phyloP scores from a whole-genome alignment of 2,113 vertebrate species.

The Lamprologus ornatipinnis region DNA sequence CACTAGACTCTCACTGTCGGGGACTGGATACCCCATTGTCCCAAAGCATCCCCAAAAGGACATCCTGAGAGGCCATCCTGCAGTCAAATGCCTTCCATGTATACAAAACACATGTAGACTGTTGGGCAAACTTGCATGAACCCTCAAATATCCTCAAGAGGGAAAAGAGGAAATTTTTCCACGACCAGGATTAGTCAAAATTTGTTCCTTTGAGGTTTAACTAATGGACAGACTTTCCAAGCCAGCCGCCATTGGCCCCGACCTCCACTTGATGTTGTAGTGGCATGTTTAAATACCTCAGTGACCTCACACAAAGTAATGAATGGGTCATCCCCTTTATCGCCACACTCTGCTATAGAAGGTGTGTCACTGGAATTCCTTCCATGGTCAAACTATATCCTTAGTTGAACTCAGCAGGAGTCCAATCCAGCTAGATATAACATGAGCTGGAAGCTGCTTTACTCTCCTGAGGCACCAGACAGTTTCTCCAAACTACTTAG shows the following conservation, averaged over 20 bases:
- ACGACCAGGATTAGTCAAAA: not conserved
- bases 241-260: fast-evolving
- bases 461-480: fast-evolving
- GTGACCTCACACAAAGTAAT: not conserved
- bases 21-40: not conserved
- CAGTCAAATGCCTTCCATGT: not conserved
- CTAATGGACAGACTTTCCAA: not conserved
- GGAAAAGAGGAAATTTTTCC: not conserved
- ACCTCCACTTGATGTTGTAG: not conserved
- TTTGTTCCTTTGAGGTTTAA: not conserved
- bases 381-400: not conserved
- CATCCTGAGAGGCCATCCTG: not conserved
- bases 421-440: not conserved
- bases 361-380: not conserved
- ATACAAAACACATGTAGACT: not conserved
- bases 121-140: not conserved
- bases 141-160: not conserved
- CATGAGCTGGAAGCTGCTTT: not conserved
- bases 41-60: not conserved
- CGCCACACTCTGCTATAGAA: not conserved
- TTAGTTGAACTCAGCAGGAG: not conserved
- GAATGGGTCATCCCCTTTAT: not conserved
- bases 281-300: not conserved
- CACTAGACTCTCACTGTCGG: not conserved
- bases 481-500: not conserved